These are phyloP conservation scores for Aix galericulata DNA, from an alignment of 2,113 vertebrate species.

Conservation along the genomic window DNA sequence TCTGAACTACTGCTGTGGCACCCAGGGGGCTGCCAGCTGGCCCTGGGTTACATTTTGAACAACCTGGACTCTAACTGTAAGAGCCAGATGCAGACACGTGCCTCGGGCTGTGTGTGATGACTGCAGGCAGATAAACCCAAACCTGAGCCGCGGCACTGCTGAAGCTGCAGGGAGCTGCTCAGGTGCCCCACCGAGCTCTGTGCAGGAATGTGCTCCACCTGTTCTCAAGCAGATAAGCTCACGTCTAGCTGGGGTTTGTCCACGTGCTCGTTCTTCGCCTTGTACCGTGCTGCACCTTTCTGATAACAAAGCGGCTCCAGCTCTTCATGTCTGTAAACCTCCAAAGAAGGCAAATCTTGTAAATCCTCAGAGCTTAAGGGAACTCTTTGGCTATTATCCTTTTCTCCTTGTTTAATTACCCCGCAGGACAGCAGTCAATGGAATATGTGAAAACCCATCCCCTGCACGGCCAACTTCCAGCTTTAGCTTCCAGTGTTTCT, in stretches of 20 bases:
- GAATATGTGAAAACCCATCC: background rate
- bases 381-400: background rate
- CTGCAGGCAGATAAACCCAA: background rate
- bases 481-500: background rate
- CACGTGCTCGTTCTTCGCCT: background rate
- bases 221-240: background rate
- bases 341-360: background rate
- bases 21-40: background rate
- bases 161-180: background rate
- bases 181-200: background rate
- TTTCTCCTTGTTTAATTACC: conserved; percentile 2
- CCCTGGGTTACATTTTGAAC: background rate
- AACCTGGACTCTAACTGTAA: background rate
- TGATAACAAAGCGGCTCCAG: background rate
- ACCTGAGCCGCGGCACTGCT: background rate
- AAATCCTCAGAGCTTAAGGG: background rate
- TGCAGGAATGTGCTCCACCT: background rate
- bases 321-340: background rate
- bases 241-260: background rate
- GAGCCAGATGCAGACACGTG: background rate
- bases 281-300: background rate
- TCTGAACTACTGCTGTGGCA: rapidly evolving
- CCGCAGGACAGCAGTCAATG: conserved; percentile 5
- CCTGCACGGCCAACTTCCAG: background rate
- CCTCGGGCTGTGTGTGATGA: background rate